Percentiles rank a stretch among this genome's conserved stretches.
phyloP scores from a whole-genome alignment of 2,797 vertebrate genomes.

The Sparus aurata region DNA sequence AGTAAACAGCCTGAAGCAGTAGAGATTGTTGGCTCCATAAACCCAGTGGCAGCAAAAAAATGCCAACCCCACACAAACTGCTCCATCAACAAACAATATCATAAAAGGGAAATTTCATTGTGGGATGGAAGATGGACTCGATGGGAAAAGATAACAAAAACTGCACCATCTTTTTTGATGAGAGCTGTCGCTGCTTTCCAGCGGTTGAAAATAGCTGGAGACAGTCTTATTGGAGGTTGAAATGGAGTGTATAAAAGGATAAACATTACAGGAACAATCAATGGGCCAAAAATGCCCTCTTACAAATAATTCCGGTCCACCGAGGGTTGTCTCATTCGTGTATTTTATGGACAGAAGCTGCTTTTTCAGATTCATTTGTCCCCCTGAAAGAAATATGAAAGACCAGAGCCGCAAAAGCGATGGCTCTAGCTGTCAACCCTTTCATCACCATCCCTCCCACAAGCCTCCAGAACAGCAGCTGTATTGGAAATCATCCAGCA shows the following conservation, averaged over 20 bases:
- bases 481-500: conserved; percentile 62
- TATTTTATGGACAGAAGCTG: neutral
- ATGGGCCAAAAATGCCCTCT: neutral
- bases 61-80: conserved; percentile 44
- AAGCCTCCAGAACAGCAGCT: conserved; percentile 59
- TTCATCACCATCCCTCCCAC: conserved; percentile 43
- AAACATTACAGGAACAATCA: neutral
- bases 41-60: conserved; percentile 38
- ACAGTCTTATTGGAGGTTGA: neutral
- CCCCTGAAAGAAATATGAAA: conserved; percentile 15
- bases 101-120: conserved; percentile 45
- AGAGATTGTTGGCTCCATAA: conserved; percentile 54
- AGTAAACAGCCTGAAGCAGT: conserved; percentile 65
- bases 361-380: conserved; percentile 27
- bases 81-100: conserved; percentile 56
- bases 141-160: conserved; percentile 29
- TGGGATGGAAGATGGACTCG: conserved; percentile 27
- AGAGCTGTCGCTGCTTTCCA: neutral
- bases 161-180: neutral
- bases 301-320: neutral
- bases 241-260: neutral
- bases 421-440: conserved; percentile 17
- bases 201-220: neutral
- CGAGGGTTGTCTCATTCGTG: neutral
- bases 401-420: conserved; percentile 10